A percentile compares a stretch with the other conserved stretches of the same genome.
These are phyloP conservation scores for Uropsilus gracilis DNA, from an alignment of 2,113 vertebrate genomes.

Conservation along the genomic window DNA sequence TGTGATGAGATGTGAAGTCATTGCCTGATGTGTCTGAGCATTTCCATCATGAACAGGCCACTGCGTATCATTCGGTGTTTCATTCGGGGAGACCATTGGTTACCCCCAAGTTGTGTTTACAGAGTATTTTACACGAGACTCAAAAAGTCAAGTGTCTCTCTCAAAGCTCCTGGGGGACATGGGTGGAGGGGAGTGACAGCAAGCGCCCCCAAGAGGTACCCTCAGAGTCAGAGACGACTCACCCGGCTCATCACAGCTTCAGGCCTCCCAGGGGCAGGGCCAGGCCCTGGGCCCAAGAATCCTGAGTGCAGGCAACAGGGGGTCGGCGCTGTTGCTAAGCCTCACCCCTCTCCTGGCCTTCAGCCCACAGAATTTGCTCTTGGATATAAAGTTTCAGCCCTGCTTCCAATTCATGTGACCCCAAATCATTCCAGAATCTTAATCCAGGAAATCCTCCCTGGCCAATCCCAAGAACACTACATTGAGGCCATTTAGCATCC, in stretches of 20 bases:
- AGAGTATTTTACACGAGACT: rapidly evolving
- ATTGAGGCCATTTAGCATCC: background rate
- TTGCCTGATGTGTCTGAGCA: no score
- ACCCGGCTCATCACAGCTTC: slow-evolving; percentile 68
- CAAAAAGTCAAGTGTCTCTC: background rate
- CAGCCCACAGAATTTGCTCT: background rate
- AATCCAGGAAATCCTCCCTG: background rate
- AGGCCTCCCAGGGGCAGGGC: background rate
- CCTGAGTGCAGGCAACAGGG: background rate
- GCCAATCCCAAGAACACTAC: background rate
- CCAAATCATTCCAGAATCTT: slow-evolving; percentile 10
- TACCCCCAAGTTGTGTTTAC: background rate
- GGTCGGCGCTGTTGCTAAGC: background rate
- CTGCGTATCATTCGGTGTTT: rapidly evolving
- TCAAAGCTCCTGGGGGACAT: background rate
- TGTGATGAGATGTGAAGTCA: background rate
- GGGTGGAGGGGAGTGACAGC: background rate
- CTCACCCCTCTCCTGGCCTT: background rate
- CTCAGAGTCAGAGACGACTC: slow-evolving; percentile 72
- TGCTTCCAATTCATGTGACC: background rate
- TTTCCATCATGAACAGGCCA: rapidly evolving
- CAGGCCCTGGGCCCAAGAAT: slow-evolving; percentile 24
- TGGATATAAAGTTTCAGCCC: background rate
- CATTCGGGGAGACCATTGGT: rapidly evolving
- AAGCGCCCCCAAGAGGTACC: background rate